A percentile compares a stretch with the other conserved stretches of the same genome.
Evolutionary conservation across 2,888 invertebrate genomes (phyloP).

Genomic region (Homarus gammarus): DNA sequence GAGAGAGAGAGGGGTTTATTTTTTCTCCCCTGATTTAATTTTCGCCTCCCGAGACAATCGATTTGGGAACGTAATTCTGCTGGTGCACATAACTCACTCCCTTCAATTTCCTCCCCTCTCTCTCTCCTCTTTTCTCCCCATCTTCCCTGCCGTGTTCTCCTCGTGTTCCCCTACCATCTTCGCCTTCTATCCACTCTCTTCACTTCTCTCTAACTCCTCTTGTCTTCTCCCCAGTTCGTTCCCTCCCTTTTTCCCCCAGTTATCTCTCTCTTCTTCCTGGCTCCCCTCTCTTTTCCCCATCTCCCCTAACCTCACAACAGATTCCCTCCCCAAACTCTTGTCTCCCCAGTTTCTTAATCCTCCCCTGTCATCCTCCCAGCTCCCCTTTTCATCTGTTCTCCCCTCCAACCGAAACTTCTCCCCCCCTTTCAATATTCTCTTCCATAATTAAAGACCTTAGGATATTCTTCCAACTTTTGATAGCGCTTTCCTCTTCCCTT

Average conservation of each 20-base stretch:
- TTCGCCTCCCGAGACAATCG: constrained; percentile 22
- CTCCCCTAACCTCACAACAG: too few species aligned
- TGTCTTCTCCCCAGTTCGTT: not conserved
- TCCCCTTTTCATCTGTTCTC: too few species aligned
- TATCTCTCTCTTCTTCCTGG: not conserved
- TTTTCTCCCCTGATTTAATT: not conserved
- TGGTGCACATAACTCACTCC: not conserved
- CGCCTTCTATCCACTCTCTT: not conserved
- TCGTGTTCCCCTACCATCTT: not conserved
- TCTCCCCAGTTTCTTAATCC: too few species aligned
- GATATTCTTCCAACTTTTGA: not conserved
- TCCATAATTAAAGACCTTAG: too few species aligned
- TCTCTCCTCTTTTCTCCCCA: not conserved
- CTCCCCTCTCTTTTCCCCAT: too few species aligned
- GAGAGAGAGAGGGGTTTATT: not conserved
- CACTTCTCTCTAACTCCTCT: not conserved
- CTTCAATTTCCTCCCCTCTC: constrained; percentile 7
- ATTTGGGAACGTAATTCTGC: not conserved
- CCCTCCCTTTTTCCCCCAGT: not conserved
- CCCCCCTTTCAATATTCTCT: not conserved
- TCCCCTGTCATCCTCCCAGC: too few species aligned
- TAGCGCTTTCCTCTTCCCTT: not conserved
- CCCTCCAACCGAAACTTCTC: not conserved
- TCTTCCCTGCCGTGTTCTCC: too few species aligned
- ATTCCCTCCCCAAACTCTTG: too few species aligned